A percentile compares a stretch with the other conserved stretches of the same genome.
Conservation (phyloP, 2,797 vertebrate species). For the Gymnodraco acuticeps region DNA sequence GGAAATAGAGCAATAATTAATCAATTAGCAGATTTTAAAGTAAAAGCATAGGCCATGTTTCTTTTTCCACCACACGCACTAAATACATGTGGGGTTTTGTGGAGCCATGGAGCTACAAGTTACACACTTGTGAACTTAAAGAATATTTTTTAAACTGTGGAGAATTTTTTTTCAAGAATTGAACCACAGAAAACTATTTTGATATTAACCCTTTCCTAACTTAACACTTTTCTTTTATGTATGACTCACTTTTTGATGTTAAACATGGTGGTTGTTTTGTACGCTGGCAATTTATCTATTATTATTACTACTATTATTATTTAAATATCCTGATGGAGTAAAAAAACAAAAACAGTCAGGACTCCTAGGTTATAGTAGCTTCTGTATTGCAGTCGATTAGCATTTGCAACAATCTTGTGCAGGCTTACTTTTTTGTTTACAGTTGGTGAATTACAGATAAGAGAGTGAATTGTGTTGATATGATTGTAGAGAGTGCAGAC, state of each 20-base stretch:
- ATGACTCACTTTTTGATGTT: neutral
- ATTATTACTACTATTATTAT: neutral
- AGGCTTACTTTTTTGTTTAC: conserved; percentile 64
- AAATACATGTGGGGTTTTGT: neutral
- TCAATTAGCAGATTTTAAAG: neutral
- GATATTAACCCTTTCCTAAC: too few species aligned
- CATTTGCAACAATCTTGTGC: conserved; percentile 33
- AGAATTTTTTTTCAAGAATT: too few species aligned
- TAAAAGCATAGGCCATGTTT: neutral
- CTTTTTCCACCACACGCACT: neutral
- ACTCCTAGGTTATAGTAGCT: neutral
- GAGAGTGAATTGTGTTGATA: conserved; percentile 66
- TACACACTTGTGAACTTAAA: too few species aligned
- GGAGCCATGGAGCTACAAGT: neutral
- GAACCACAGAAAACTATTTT: too few species aligned
- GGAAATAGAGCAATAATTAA: neutral
- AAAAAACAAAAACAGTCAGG: neutral
- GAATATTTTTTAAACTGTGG: too few species aligned
- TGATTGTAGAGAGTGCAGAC: conserved; percentile 64
- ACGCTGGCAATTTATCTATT: neutral
- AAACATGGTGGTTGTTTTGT: neutral
- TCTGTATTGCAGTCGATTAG: conserved; percentile 21
- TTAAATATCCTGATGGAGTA: neutral
- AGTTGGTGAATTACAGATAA: conserved; percentile 62
- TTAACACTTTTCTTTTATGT: too few species aligned